These are phyloP conservation scores for Rhipidura dahli DNA, from an alignment of 2,113 vertebrate genomes.

Conservation along the genomic window DNA sequence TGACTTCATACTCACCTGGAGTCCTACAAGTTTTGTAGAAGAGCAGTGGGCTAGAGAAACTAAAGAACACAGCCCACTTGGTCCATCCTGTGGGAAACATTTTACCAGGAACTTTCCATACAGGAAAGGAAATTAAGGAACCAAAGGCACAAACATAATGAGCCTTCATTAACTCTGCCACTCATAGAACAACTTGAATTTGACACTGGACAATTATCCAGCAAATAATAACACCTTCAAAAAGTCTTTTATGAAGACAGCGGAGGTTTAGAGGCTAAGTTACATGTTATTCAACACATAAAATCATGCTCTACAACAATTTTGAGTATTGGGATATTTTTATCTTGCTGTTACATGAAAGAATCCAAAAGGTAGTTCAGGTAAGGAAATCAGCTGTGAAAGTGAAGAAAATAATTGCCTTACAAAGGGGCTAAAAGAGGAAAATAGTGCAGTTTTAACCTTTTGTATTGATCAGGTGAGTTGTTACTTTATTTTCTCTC, in stretches of 20 bases:
- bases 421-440: neutral
- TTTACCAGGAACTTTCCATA: neutral
- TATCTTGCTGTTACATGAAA: neutral
- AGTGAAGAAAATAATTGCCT: neutral
- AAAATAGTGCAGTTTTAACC: neutral
- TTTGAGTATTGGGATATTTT: neutral
- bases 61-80: neutral
- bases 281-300: accelerated
- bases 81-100: neutral
- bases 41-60: neutral
- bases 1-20: neutral
- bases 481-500: neutral
- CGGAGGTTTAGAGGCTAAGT: neutral
- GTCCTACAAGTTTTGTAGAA: neutral
- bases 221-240: neutral
- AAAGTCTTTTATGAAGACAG: neutral
- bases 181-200: neutral
- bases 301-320: neutral
- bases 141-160: neutral
- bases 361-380: neutral
- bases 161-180: neutral
- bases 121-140: neutral
- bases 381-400: neutral
- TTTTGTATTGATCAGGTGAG: neutral
- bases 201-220: neutral